A percentile compares a stretch with the other conserved stretches of the same genome.
These are phyloP conservation scores for Ruditapes philippinarum DNA, from an alignment of 1,140 invertebrate genomes.

Conservation along the genomic window DNA sequence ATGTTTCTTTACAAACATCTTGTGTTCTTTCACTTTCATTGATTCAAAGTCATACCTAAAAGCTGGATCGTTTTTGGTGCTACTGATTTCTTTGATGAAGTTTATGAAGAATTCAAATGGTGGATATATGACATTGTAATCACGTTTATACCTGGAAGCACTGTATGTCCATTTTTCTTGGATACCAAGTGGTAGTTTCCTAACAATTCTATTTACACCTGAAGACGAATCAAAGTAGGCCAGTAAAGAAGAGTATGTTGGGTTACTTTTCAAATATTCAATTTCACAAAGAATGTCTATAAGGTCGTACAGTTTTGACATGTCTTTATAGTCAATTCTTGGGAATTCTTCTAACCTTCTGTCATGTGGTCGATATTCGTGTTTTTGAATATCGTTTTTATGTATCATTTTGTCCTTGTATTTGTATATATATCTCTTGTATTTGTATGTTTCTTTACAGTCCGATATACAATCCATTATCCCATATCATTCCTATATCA, in stretches of 20 bases:
- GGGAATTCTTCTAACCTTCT: background rate
- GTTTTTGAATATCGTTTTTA: too few species aligned
- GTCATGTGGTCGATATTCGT: too few species aligned
- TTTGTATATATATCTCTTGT: too few species aligned
- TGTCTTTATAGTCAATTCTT: constrained; percentile 41
- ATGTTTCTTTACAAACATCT: too few species aligned
- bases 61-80: background rate
- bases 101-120: background rate
- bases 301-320: constrained; percentile 39
- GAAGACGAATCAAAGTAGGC: background rate
- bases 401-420: too few species aligned
- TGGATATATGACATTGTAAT: background rate
- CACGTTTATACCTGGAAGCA: background rate
- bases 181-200: background rate
- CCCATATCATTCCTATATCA: too few species aligned
- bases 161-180: background rate
- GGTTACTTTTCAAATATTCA: background rate
- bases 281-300: constrained; percentile 44
- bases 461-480: too few species aligned
- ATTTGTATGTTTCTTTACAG: too few species aligned
- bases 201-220: background rate
- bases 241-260: background rate
- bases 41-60: background rate
- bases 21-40: too few species aligned
- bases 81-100: background rate